Evolutionary conservation across 2,888 invertebrate species (phyloP).

Genomic region (Drosophila bunnanda): DNA sequence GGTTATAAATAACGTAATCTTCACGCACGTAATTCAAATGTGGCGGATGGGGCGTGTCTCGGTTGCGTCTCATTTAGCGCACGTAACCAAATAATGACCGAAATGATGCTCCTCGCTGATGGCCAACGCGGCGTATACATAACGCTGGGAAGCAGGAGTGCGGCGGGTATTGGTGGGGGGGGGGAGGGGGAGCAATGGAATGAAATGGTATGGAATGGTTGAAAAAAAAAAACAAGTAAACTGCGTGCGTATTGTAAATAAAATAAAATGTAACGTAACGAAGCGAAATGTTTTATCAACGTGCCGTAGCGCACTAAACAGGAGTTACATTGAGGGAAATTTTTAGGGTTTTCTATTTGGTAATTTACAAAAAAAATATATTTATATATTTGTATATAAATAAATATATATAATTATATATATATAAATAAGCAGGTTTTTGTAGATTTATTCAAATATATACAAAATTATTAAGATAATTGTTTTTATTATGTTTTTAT

Average conservation of each 20-base stretch:
- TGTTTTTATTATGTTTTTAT: too few species aligned
- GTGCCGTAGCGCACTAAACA: slow-evolving; percentile 74
- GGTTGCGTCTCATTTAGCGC: slow-evolving; percentile 81
- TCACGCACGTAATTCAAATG: slow-evolving; percentile 81
- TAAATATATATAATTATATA: too few species aligned
- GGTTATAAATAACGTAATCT: slow-evolving; percentile 80
- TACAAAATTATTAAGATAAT: too few species aligned
- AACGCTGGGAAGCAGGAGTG: slow-evolving; percentile 26
- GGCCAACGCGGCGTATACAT: slow-evolving; percentile 61
- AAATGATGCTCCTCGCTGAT: slow-evolving; percentile 80
- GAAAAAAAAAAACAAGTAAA: slow-evolving; percentile 17
- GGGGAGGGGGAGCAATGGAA: background rate
- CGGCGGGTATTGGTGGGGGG: background rate
- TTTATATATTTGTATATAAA: too few species aligned
- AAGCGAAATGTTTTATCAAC: slow-evolving; percentile 80
- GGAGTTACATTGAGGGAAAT: slow-evolving; percentile 8
- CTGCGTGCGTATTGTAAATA: slow-evolving; percentile 73
- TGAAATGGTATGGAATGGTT: slow-evolving; percentile 33
- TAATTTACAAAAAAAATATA: background rate
- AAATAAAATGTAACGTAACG: slow-evolving; percentile 69
- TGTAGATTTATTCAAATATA: too few species aligned
- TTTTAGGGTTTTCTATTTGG: accelerated
- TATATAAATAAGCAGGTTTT: too few species aligned
- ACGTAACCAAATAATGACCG: slow-evolving; percentile 82
- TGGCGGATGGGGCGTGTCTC: slow-evolving; percentile 63